Evolutionary conservation across 2,113 vertebrate genomes (phyloP).

Genomic region (Romanogobio albipinnatus): DNA sequence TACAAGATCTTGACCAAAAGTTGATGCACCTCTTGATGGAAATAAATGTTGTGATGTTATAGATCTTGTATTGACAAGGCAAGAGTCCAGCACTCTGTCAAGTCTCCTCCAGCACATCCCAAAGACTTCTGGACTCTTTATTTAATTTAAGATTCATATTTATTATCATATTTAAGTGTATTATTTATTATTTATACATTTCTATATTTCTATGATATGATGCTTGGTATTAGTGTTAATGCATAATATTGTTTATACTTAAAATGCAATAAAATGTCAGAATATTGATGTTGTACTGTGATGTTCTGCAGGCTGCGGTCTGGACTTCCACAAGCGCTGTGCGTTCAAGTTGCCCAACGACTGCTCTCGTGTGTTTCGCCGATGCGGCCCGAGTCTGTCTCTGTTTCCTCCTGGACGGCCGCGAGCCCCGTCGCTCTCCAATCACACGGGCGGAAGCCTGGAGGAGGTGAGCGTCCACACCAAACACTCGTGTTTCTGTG

Average conservation of each 20-base stretch:
- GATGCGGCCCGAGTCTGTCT: conserved; percentile 82
- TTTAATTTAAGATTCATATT: neutral
- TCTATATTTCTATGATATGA: neutral
- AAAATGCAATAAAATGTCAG: no score
- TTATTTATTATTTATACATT: neutral
- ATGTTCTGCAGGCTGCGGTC: conserved; percentile 77
- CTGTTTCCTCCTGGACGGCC: conserved; percentile 73
- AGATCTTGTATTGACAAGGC: no score
- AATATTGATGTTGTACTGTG: neutral
- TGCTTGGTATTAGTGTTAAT: neutral
- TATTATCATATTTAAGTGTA: neutral
- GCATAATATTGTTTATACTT: no score
- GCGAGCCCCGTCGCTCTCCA: conserved; percentile 72
- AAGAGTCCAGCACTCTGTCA: no score
- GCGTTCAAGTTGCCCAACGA: conserved; percentile 81
- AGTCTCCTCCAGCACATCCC: no score
- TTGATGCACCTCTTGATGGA: no score
- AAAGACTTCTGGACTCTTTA: neutral
- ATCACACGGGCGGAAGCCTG: conserved; percentile 73
- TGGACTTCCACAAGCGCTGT: conserved; percentile 90
- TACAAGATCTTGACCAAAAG: no score
- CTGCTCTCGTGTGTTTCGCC: conserved; percentile 81
- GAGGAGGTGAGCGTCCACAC: conserved; percentile 68
- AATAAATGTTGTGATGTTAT: no score
- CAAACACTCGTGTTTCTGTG: neutral